Base-by-base conservation (phyloP, 2,113 vertebrate genomes). In the Litocranius walleri region DNA sequence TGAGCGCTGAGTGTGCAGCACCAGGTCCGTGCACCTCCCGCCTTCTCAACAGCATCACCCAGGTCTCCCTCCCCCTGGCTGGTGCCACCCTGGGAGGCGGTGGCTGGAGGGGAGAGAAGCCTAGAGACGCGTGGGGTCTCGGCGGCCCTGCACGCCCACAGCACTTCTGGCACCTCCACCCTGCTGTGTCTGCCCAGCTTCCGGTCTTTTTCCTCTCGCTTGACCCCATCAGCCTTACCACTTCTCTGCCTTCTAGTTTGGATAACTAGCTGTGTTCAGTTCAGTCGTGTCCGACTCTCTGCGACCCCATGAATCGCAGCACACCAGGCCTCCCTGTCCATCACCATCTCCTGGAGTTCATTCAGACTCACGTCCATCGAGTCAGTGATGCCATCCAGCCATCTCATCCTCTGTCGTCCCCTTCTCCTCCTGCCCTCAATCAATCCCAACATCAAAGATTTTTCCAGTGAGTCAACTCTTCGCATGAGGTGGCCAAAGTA, bases 141-240 rank as follows among this genome's bases (percentile, higher is more conserved):
- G 8, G 16, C 33, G 3, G 13, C 21, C 16, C 29, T 16, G 45
- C 7, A 36, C 2, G 1, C 10, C 43, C 12, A 27, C 13, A 14
- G 7, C 40, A 5, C 7, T 5, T 13, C 45, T 5, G 1, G 14
- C 1, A 40, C 19, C 33, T 81, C n/a, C 12, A 50, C 57, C 16
- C 17, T 36, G 11, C 9, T 84, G 1, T 3, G 56, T 16, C 17
- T 0, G 0, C 74, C 54, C 10, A 50, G 3, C 48, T 45, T 43
- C n/a, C 29, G 5, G 29, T 74, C 17, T 54, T 52, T n/a, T 17
- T 54, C 40, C 52, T 74, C 33, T 3, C 23, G 11, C 59, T 14
- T 11, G 40, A 62, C 64, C 29, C 8, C 12, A 14, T 43, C 21
- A 3, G 23, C 59, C 54, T 64, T 25, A 40, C 15, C 61, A 30